Evolutionary conservation across 2,888 invertebrate genomes (phyloP).

Genomic region (Catocala fraxini): DNA sequence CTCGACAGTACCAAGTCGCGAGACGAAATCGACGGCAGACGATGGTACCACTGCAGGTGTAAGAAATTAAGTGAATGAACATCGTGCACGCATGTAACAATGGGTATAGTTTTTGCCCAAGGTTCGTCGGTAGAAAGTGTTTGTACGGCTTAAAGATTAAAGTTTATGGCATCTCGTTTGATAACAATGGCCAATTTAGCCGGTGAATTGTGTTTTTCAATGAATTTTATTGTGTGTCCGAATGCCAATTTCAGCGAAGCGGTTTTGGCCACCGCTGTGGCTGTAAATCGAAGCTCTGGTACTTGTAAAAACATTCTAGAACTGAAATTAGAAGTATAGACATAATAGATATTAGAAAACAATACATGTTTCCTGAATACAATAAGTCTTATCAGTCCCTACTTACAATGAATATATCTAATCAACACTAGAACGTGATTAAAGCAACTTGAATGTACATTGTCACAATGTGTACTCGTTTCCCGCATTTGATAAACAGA

Average conservation of each 20-base stretch:
- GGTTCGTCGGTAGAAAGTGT: constrained; percentile 67
- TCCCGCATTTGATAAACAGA: constrained; percentile 54
- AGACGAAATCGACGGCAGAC: constrained; percentile 45
- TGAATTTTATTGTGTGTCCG: constrained; percentile 36
- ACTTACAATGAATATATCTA: constrained; percentile 39
- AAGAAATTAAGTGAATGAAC: constrained; percentile 66
- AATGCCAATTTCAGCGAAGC: constrained; percentile 30
- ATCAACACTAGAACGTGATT: constrained; percentile 40
- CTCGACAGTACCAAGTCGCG: constrained; percentile 42
- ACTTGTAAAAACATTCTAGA: constrained; percentile 1
- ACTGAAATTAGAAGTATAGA: constrained; percentile 6
- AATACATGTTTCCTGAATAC: not conserved
- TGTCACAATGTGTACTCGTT: constrained; percentile 37
- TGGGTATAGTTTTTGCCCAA: constrained; percentile 63
- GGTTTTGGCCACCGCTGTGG: constrained; percentile 20
- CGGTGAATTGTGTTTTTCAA: constrained; percentile 54
- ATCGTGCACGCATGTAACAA: constrained; percentile 66
- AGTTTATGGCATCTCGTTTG: constrained; percentile 57
- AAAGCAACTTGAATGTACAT: constrained; percentile 37
- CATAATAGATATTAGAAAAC: not conserved
- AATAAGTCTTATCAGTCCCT: constrained; percentile 15
- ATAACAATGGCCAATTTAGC: constrained; percentile 65
- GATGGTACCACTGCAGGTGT: constrained; percentile 56
- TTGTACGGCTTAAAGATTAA: constrained; percentile 61
- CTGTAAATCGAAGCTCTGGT: not conserved